Base-by-base conservation (phyloP, 2,113 vertebrate species). In the Baryphthengus martii region DNA sequence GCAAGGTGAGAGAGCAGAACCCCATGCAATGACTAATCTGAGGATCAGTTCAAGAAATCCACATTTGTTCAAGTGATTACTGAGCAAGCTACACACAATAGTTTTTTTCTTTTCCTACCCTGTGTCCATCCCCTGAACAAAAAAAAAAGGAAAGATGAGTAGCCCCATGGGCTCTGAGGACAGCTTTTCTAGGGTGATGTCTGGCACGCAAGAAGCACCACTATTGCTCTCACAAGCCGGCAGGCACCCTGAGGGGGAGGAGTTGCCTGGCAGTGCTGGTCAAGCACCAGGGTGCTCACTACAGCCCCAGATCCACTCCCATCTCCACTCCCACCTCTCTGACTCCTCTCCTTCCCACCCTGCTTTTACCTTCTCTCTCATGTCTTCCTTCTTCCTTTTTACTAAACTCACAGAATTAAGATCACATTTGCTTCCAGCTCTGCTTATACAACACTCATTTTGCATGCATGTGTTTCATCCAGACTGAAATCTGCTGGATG, bases 11-110 rank as follows among this genome's bases (percentile, higher is more conserved):
- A 56, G 85, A 95, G 55, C 58, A 90, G 50, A 96, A 55, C n/a
- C 39, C 21, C 7, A 3, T 55, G 55, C 63, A 55, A 8, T 49
- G 67, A 84, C 59, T 77, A 85, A 88, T 82, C 59, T 55, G 68
- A 80, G n/a, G 56, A 88, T 91, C 59, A 61, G 42, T 35, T 74
- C 0, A 1, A 80, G 59, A 90, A 94, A 88, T 52, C 33, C 55
- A 52, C 59, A 74, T 93, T 92, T 92, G 63, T 94, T 90, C 68
- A 77, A 86, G 63, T 71, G 72, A 66, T 88, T 86, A 67, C 25
- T 50, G 50, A 85, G 76, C 63, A 90, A 90, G 59, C 8, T 71
- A 50, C n/a, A 40, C 3, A 31, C 3, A 42, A 4, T 26, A 35
- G 39, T 62, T 90, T 61, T 50, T n/a, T 93, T 89, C 63, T 21